Evolutionary conservation across 2,113 vertebrate species (phyloP).

Genomic region (Malurus elegans): DNA sequence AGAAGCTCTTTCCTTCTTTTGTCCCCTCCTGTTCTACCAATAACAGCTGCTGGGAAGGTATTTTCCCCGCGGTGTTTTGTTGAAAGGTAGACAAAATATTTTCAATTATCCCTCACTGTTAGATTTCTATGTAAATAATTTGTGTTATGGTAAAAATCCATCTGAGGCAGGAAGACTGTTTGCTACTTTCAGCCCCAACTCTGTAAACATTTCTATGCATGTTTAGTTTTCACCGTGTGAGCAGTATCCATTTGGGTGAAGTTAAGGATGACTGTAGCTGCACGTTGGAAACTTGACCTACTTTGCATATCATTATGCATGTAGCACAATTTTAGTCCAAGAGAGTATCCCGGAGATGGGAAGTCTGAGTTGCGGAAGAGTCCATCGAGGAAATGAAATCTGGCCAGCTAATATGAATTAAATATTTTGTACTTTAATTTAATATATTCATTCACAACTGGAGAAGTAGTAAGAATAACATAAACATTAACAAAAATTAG

Average conservation of each 20-base stretch:
- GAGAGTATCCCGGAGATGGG: conserved; percentile 18
- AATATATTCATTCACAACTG: conserved; percentile 24
- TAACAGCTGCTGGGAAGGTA: conserved; percentile 21
- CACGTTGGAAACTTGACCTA: conserved; percentile 21
- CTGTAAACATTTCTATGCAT: conserved; percentile 43
- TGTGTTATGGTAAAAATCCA: conserved; percentile 31
- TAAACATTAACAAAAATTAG: conserved; percentile 26
- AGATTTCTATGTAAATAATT: conserved; percentile 54
- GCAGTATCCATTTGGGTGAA: background rate
- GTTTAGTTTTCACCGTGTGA: conserved; percentile 39
- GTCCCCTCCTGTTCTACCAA: background rate
- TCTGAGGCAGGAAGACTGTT: conserved; percentile 19
- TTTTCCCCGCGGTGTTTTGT: background rate
- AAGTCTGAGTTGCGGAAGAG: background rate
- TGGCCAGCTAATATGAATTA: conserved; percentile 16
- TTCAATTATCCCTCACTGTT: conserved; percentile 17
- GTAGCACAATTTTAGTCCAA: conserved; percentile 19
- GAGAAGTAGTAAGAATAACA: conserved; percentile 26
- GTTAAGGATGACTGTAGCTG: background rate
- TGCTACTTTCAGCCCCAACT: conserved; percentile 10
- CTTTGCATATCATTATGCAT: conserved; percentile 28
- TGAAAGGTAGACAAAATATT: conserved; percentile 49
- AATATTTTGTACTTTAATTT: conserved; percentile 24
- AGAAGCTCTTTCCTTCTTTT: background rate
- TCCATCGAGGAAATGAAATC: conserved; percentile 36